Conservation (phyloP, 2,888 invertebrate species). For the Heliconius sara region DNA sequence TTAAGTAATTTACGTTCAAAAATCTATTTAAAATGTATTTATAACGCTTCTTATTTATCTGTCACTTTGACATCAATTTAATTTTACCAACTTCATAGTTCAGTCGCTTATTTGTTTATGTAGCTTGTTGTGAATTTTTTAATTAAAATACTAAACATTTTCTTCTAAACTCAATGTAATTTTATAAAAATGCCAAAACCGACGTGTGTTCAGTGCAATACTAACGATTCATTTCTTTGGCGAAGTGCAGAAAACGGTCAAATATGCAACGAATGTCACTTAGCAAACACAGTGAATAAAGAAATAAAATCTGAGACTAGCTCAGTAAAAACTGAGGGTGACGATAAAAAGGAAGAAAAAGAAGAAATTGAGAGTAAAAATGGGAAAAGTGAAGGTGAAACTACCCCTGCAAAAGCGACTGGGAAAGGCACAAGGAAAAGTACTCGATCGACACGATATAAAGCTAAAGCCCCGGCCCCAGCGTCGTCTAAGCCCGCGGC, state of each 20-base stretch:
- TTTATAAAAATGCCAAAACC: constrained; percentile 81
- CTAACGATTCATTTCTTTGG: constrained; percentile 89
- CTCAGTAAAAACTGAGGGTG: constrained; percentile 62
- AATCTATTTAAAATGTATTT: background rate
- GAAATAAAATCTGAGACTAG: constrained; percentile 63
- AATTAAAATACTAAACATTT: constrained; percentile 26
- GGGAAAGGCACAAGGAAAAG: constrained; percentile 84
- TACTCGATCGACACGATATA: constrained; percentile 84
- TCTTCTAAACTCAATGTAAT: constrained; percentile 51
- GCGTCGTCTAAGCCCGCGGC: constrained; percentile 62
- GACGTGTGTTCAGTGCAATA: constrained; percentile 88
- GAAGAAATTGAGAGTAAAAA: constrained; percentile 61
- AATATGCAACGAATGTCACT: constrained; percentile 90
- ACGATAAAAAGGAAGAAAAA: constrained; percentile 66
- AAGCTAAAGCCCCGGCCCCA: constrained; percentile 73
- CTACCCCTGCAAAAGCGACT: constrained; percentile 77
- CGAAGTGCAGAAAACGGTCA: constrained; percentile 89
- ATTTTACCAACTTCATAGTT: constrained; percentile 30
- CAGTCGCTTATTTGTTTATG: constrained; percentile 28
- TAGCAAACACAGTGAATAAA: constrained; percentile 69
- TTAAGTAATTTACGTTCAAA: constrained; percentile 6
- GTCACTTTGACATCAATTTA: constrained; percentile 32
- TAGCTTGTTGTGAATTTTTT: constrained; percentile 30
- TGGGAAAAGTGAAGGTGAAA: constrained; percentile 65
- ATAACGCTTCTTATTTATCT: constrained; percentile 4